These are phyloP conservation scores for Drosophila antonietae DNA, from an alignment of 2,888 invertebrate genomes.

Conservation along the genomic window DNA sequence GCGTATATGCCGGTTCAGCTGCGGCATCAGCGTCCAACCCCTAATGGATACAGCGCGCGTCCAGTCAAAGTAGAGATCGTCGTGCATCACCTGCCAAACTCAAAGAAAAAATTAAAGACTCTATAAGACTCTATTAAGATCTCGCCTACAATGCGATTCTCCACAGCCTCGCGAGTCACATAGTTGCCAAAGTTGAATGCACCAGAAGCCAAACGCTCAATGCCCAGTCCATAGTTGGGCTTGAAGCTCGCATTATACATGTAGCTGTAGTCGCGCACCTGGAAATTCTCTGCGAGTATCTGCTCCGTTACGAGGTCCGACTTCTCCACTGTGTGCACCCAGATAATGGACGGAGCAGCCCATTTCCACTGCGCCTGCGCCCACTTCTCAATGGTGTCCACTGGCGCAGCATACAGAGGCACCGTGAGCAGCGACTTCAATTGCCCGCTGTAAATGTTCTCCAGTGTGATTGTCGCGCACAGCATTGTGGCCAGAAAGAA, in stretches of 20 bases:
- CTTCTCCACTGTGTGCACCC: constrained; percentile 77
- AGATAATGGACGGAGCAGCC: constrained; percentile 82
- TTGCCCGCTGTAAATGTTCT: constrained; percentile 83
- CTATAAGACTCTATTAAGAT: not conserved
- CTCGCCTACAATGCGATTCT: constrained; percentile 76
- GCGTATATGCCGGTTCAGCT: constrained; percentile 76
- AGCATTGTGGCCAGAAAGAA: constrained; percentile 79
- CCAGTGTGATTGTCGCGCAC: constrained; percentile 81
- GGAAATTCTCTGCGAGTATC: constrained; percentile 72
- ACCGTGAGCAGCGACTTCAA: constrained; percentile 82
- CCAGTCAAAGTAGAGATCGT: constrained; percentile 83
- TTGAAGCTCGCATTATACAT: constrained; percentile 79
- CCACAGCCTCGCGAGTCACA: constrained; percentile 70
- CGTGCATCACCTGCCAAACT: constrained; percentile 72
- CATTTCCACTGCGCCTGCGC: constrained; percentile 79
- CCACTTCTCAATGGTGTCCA: constrained; percentile 81
- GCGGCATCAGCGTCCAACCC: constrained; percentile 82
- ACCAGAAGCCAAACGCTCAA: constrained; percentile 81
- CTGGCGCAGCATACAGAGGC: constrained; percentile 77
- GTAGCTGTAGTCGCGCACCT: constrained; percentile 74
- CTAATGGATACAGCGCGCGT: constrained; percentile 81
- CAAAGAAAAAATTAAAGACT: too few relatives aligned
- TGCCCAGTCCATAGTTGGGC: constrained; percentile 78
- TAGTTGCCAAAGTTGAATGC: constrained; percentile 77
- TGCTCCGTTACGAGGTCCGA: constrained; percentile 80